These are phyloP conservation scores for Drosophila aldrichi DNA, from an alignment of 2,888 invertebrate genomes.

Conservation along the genomic window DNA sequence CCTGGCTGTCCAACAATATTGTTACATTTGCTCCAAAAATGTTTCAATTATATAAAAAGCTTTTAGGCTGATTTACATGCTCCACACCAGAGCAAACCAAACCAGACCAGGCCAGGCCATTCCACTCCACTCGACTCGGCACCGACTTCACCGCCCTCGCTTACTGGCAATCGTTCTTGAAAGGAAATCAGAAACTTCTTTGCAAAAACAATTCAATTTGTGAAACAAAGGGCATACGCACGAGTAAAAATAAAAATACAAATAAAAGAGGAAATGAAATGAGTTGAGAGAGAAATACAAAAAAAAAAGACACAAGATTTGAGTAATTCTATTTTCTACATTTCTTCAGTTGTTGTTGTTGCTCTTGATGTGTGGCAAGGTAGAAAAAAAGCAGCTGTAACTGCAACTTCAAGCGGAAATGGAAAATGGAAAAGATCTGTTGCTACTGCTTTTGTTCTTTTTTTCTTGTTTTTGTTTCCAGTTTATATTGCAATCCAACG, in stretches of 20 bases:
- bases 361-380: conserved; percentile 41
- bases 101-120: background rate
- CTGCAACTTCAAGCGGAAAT: conserved; percentile 69
- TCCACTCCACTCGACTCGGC: background rate
- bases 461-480: background rate
- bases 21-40: conserved; percentile 57
- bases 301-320: conserved; percentile 22
- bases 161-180: conserved; percentile 30
- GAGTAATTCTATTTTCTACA: conserved; percentile 54
- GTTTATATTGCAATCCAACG: conserved; percentile 31
- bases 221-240: conserved; percentile 55
- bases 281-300: conserved; percentile 38
- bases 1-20: conserved; percentile 39
- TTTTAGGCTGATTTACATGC: conserved; percentile 64
- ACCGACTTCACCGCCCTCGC: background rate
- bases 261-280: conserved; percentile 41
- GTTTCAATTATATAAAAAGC: conserved; percentile 71
- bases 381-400: conserved; percentile 47
- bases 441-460: conserved; percentile 16
- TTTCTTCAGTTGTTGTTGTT: conserved; percentile 14
- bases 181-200: conserved; percentile 64
- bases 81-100: too few species aligned
- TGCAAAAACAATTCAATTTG: conserved; percentile 72
- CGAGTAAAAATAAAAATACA: conserved; percentile 13
- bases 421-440: conserved; percentile 53